Conservation (phyloP, 2,888 invertebrate species). For the Arenicola marina region DNA sequence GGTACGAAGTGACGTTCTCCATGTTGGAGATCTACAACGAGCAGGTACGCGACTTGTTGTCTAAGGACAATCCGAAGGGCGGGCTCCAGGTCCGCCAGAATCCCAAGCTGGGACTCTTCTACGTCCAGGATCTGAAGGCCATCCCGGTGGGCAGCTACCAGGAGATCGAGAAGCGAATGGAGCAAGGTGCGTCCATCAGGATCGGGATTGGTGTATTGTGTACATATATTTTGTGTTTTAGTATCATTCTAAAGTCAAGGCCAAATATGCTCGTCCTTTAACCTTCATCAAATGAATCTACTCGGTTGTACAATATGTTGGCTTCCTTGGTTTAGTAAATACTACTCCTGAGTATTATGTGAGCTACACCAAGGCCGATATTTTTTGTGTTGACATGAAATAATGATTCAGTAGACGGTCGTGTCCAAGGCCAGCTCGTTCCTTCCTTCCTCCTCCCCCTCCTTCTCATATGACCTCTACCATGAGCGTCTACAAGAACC, state of each 20-base stretch:
- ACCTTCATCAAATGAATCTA: too few relatives aligned
- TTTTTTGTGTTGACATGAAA: too few relatives aligned
- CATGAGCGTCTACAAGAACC: too few relatives aligned
- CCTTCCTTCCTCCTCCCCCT: too few relatives aligned
- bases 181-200: slow-evolving; percentile 51
- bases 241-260: neutral
- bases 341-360: too few relatives aligned
- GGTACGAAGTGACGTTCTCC: slow-evolving; percentile 61
- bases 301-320: too few relatives aligned
- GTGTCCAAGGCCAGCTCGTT: too few relatives aligned
- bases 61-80: slow-evolving; percentile 59
- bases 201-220: neutral
- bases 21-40: slow-evolving; percentile 63
- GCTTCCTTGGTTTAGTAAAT: too few relatives aligned
- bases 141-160: slow-evolving; percentile 61
- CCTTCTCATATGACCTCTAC: too few relatives aligned
- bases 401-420: too few relatives aligned
- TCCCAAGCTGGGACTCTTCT: slow-evolving; percentile 60
- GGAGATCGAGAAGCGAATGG: slow-evolving; percentile 60
- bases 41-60: slow-evolving; percentile 59
- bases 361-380: too few relatives aligned
- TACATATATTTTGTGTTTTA: neutral
- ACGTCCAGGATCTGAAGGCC: slow-evolving; percentile 59
- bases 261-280: too few relatives aligned
- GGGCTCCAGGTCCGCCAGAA: slow-evolving; percentile 54